Percentiles rank a stretch among this genome's conserved stretches.
Evolutionary conservation across 1,140 invertebrate genomes (phyloP).

Genomic region (Pachyrhynchus sulphureomaculatus): DNA sequence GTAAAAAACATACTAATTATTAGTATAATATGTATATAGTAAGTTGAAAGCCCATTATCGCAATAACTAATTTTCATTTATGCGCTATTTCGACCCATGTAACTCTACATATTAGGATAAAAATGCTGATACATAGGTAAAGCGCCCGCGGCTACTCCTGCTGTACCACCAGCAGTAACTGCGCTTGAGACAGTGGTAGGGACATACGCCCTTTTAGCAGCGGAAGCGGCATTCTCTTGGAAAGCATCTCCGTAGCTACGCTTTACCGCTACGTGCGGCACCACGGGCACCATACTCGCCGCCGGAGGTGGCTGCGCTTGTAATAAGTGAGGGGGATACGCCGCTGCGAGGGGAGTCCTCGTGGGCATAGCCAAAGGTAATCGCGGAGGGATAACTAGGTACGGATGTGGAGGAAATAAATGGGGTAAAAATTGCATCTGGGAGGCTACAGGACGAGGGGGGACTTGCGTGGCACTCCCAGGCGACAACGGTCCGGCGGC

Average conservation of each 20-base stretch:
- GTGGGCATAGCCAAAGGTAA: conserved; percentile 43
- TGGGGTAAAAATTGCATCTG: conserved; percentile 40
- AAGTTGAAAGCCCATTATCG: no score
- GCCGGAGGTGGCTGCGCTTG: conserved; percentile 44
- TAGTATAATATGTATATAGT: no score
- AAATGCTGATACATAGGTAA: conserved; percentile 56
- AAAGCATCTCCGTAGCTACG: conserved; percentile 52
- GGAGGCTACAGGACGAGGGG: not conserved
- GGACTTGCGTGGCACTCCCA: conserved; percentile 9
- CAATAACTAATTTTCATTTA: no score
- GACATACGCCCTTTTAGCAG: conserved; percentile 53
- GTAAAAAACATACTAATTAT: no score
- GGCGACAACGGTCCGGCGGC: conserved; percentile 42
- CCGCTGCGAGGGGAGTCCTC: conserved; percentile 38
- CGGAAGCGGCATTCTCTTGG: conserved; percentile 53
- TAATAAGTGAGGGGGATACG: conserved; percentile 42
- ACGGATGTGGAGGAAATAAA: conserved; percentile 54
- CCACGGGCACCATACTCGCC: conserved; percentile 47
- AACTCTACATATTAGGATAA: conserved; percentile 55
- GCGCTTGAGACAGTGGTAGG: conserved; percentile 29
- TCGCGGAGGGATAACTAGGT: conserved; percentile 49
- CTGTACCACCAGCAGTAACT: not conserved
- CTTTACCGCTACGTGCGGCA: conserved; percentile 51
- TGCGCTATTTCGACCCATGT: not conserved
- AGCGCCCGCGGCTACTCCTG: conserved; percentile 37